phyloP scores from a whole-genome alignment of 37 sponge, comb jelly and placozoan genomes.

The Halisarca cf. caerulea region DNA sequence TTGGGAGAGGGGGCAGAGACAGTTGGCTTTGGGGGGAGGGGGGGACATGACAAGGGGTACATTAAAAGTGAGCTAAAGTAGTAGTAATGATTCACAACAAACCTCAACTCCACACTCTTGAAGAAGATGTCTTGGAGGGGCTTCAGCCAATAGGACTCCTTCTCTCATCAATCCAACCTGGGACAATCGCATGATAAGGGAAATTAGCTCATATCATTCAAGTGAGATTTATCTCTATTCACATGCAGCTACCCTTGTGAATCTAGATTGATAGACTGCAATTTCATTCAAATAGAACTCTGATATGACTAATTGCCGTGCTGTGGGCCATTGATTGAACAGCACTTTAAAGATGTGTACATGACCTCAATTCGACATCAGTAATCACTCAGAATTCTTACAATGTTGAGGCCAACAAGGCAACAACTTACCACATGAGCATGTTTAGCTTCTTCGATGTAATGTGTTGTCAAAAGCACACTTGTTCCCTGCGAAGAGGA shows the following conservation, averaged over 20 bases:
- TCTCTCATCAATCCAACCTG: conserved; percentile 89
- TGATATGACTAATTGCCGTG: no score
- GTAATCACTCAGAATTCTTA: no score
- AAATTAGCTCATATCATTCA: neutral
- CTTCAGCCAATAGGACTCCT: conserved; percentile 76
- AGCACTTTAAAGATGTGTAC: no score
- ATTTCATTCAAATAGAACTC: no score
- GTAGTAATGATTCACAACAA: neutral
- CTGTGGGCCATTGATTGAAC: no score
- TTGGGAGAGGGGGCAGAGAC: no score
- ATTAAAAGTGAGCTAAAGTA: neutral
- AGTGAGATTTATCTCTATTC: neutral
- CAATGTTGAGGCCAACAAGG: no score
- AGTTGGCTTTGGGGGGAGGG: no score
- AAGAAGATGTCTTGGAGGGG: conserved; percentile 59
- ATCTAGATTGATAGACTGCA: no score
- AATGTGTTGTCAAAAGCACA: conserved; percentile 85
- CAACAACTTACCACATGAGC: conserved; percentile 63
- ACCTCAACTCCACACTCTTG: conserved; percentile 39
- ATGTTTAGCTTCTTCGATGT: conserved; percentile 88
- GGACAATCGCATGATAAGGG: neutral
- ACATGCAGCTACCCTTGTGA: no score
- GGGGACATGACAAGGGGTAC: no score
- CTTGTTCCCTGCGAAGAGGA: conserved; percentile 40
- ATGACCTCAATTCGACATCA: no score